phyloP scores from a whole-genome alignment of 2,888 invertebrate genomes.

The Cheilosia vernalis region DNA sequence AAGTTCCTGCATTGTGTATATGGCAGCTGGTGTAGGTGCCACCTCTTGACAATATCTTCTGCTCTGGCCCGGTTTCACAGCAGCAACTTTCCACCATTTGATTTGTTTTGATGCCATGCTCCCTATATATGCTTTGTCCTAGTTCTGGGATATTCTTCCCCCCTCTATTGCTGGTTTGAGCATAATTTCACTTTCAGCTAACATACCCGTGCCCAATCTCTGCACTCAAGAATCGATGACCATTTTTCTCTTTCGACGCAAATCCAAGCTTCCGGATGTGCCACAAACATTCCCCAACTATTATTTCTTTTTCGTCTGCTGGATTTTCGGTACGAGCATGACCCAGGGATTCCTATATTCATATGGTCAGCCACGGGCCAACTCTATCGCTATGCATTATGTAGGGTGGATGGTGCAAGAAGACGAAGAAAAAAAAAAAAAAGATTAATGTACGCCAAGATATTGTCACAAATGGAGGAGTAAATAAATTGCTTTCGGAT shows the following conservation, averaged over 20 bases:
- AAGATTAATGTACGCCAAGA: conserved; percentile 71
- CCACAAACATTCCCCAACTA: conserved; percentile 60
- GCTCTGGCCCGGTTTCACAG: not conserved
- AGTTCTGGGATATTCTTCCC: conserved; percentile 3
- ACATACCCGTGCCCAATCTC: conserved; percentile 6
- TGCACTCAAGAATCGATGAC: conserved; percentile 5
- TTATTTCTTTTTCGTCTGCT: conserved; percentile 33
- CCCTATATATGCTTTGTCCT: conserved; percentile 16
- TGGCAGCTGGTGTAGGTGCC: conserved; percentile 7
- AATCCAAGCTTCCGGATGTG: conserved; percentile 52
- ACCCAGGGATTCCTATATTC: conserved; percentile 21
- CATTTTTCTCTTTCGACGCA: conserved; percentile 34
- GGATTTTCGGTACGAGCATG: conserved; percentile 43
- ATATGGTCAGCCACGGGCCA: conserved; percentile 21
- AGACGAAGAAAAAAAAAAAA: not conserved
- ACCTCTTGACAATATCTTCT: conserved; percentile 32
- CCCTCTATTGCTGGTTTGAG: conserved; percentile 16
- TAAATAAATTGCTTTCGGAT: conserved; percentile 74
- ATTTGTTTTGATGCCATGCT: conserved; percentile 56
- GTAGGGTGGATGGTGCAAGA: conserved; percentile 15
- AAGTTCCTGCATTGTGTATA: conserved; percentile 52
- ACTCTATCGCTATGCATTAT: conserved; percentile 25
- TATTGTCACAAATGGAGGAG: conserved; percentile 72
- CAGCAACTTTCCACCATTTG: conserved; percentile 38
- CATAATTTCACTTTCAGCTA: conserved; percentile 53